Conservation (phyloP, 2,113 vertebrate genomes). For the Marcusenius ussheri region DNA sequence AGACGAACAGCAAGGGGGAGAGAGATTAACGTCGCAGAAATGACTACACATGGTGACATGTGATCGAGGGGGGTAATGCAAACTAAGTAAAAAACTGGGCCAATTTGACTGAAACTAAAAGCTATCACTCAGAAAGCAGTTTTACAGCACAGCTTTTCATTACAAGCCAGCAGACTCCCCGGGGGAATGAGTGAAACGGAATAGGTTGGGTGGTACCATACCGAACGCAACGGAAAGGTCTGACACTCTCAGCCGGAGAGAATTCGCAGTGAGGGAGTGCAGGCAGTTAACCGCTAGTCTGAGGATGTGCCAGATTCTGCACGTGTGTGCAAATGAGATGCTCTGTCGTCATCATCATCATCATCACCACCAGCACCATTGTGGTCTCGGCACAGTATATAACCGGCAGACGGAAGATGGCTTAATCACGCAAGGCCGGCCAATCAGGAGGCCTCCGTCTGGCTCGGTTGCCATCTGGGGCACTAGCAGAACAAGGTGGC, state of each 20-base stretch:
- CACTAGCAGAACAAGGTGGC: slow-evolving; percentile 22
- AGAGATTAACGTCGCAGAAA: neutral
- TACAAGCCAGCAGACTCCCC: neutral
- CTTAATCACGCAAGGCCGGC: slow-evolving; percentile 9
- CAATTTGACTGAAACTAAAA: neutral
- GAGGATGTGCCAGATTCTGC: slow-evolving; percentile 12
- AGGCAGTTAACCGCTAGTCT: slow-evolving; percentile 36
- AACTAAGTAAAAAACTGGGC: neutral
- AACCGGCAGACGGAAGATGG: slow-evolving; percentile 32
- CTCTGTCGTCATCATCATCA: slow-evolving; percentile 36
- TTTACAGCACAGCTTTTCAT: neutral
- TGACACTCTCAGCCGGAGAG: neutral
- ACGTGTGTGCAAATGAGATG: slow-evolving; percentile 25
- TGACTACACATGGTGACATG: neutral
- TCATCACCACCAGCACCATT: neutral
- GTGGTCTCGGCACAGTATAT: slow-evolving; percentile 6
- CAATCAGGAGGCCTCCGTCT: slow-evolving; percentile 13
- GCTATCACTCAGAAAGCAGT: neutral
- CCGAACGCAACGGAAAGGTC: neutral
- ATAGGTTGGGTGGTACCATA: neutral
- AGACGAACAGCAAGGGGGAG: neutral
- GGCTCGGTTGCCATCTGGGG: slow-evolving; percentile 36
- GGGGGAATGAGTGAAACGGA: neutral
- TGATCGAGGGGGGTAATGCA: neutral
- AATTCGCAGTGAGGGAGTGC: neutral